phyloP scores from a whole-genome alignment of 2,888 invertebrate species.

The Melipona bicolor region DNA sequence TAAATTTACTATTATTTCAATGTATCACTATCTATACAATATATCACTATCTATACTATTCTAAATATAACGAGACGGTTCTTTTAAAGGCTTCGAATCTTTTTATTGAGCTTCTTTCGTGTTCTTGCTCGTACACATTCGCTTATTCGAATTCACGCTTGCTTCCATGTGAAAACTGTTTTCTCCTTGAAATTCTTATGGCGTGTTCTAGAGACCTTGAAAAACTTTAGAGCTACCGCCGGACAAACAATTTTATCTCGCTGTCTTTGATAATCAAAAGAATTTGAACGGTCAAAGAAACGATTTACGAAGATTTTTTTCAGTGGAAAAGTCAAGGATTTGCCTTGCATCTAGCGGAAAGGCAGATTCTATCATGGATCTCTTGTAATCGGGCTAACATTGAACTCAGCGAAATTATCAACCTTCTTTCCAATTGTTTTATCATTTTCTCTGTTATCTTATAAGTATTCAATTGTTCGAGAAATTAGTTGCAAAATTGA shows the following conservation, averaged over 20 bases:
- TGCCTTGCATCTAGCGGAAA: background rate
- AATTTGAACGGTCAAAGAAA: background rate
- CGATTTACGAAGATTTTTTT: background rate
- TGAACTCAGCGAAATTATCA: background rate
- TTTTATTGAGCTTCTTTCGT: background rate
- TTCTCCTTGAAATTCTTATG: conserved; percentile 7
- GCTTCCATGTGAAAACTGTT: background rate
- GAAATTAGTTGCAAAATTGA: too few species aligned
- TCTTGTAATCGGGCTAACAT: background rate
- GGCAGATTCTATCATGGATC: background rate
- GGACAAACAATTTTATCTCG: background rate
- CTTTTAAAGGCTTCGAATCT: background rate
- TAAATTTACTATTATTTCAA: background rate
- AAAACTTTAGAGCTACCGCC: too few species aligned
- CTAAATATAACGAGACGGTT: too few species aligned
- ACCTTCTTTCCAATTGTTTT: background rate
- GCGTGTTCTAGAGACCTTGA: conserved; percentile 9
- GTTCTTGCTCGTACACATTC: conserved; percentile 2
- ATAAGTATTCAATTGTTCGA: too few species aligned
- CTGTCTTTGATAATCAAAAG: background rate
- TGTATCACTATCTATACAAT: background rate
- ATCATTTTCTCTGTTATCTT: background rate
- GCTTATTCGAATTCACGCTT: background rate
- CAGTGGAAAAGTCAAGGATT: background rate
- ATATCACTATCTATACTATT: background rate